Percentiles rank a stretch among this genome's conserved stretches.
These are phyloP conservation scores for Eledona agricola DNA, from an alignment of 2,888 invertebrate genomes.

Conservation along the genomic window DNA sequence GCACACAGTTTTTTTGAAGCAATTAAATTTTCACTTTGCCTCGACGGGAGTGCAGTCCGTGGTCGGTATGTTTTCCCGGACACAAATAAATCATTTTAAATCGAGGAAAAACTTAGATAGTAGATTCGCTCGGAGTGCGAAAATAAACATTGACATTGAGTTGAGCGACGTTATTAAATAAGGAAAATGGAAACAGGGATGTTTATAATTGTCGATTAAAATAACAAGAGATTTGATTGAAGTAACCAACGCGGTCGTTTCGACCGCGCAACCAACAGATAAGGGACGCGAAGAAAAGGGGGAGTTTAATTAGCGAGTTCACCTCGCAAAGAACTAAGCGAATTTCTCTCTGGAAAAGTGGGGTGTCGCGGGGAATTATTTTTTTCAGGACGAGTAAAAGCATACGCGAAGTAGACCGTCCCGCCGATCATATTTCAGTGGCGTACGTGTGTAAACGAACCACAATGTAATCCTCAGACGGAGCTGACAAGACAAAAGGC, in stretches of 20 bases:
- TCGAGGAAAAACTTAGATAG: conserved; percentile 8
- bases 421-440: conserved; percentile 3
- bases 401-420: too few species aligned
- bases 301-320: too few species aligned
- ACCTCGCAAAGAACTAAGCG: too few species aligned
- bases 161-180: conserved; percentile 29
- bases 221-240: too few species aligned
- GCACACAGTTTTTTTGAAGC: conserved; percentile 2
- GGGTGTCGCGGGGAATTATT: too few species aligned
- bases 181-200: conserved; percentile 11
- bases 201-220: conserved; percentile 22
- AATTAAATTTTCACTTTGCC: conserved; percentile 19
- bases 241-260: too few species aligned
- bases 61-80: conserved; percentile 5
- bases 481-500: conserved; percentile 16
- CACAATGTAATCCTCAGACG: conserved; percentile 13
- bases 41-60: conserved; percentile 1
- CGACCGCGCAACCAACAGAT: too few species aligned
- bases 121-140: conserved; percentile 14
- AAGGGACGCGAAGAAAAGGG: too few species aligned
- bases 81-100: conserved; percentile 19
- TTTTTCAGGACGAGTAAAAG: too few species aligned
- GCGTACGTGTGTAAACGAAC: conserved; percentile 1
- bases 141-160: conserved; percentile 32
- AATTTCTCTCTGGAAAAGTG: too few species aligned